phyloP scores from a whole-genome alignment of 1,140 invertebrate genomes.

The Ylistrum balloti region DNA sequence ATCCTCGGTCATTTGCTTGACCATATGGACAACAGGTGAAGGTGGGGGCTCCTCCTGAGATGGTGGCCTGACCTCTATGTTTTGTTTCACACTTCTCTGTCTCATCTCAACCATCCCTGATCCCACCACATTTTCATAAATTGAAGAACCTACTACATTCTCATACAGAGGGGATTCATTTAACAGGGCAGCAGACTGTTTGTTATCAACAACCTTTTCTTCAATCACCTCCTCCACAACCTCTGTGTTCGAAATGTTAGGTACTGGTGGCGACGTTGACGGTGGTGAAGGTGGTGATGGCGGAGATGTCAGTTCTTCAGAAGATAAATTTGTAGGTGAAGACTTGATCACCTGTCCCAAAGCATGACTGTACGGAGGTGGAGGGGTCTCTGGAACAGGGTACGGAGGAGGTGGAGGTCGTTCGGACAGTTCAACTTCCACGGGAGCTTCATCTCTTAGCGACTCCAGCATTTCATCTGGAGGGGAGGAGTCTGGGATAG shows the following conservation, averaged over 20 bases:
- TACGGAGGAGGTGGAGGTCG: not conserved
- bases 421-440: not conserved
- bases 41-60: slow-evolving; percentile 55
- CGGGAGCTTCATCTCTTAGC: not conserved
- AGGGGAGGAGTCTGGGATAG: not conserved
- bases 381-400: not conserved
- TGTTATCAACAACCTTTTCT: not conserved
- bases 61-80: not conserved
- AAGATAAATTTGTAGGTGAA: not conserved
- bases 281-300: not conserved
- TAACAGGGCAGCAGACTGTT: not conserved
- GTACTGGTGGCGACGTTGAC: not conserved
- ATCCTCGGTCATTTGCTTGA: slow-evolving; percentile 49
- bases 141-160: not conserved
- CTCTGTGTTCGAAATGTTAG: not conserved
- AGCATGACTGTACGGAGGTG: not conserved
- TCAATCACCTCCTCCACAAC: not conserved
- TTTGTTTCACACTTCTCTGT: not conserved
- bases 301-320: not conserved
- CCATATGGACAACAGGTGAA: slow-evolving; percentile 42
- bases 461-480: not conserved
- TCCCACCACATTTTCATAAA: not conserved
- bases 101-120: not conserved
- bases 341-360: not conserved
- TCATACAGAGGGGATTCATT: not conserved